Evolutionary conservation across 2,113 vertebrate genomes (phyloP), one percentile per base, ranked within the genome.

Genomic region (Callorhinus ursinus): DNA sequence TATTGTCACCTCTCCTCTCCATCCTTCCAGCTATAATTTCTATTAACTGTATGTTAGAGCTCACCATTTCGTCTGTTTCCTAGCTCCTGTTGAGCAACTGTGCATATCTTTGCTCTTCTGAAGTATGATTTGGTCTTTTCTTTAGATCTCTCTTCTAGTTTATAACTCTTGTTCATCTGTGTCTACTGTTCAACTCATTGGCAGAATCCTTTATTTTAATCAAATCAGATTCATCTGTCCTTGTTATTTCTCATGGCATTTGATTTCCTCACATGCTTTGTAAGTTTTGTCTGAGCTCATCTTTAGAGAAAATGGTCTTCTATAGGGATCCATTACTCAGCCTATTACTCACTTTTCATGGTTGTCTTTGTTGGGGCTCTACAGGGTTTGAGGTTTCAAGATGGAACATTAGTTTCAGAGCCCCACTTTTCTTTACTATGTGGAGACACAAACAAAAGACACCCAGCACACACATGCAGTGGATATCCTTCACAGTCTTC

Each of bases 231-330:
- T 89, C 4, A 74, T 65, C 42, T 79, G 3, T 31, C 51, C 61
- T 88, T 85, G 7, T 57, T 76, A 85, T 81, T 91, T 71, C 51
- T 93, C 31, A 39, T 69, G 77, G 53, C 59, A 81, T 86, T 81
- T 77, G 26, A 86, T 92, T 85, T 93, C 31, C n/a, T 92, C 36
- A 55, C 10, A 49, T 91, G 63, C 51, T 81, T 85, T 86, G 12
- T 77, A 94, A 92, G 51, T 81, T 82, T 86, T 53, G 16, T 92
- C 72, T 77, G 80, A 94, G 57, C 42, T 86, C 65, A 85, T 95
- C 46, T 95, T 80, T 85, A 87, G 36, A 59, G 71, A 59, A 87
- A 51, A 86, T 12, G 39, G 2, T 63, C 36, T 92, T 72, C 77
- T 77, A 21, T 26, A 79, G 69, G 42, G 12, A 13, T 69, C 46